Evolutionary conservation across 2,113 vertebrate species (phyloP), one percentile per base, ranked within the genome.

Genomic region (Micronycteris hirsuta): DNA sequence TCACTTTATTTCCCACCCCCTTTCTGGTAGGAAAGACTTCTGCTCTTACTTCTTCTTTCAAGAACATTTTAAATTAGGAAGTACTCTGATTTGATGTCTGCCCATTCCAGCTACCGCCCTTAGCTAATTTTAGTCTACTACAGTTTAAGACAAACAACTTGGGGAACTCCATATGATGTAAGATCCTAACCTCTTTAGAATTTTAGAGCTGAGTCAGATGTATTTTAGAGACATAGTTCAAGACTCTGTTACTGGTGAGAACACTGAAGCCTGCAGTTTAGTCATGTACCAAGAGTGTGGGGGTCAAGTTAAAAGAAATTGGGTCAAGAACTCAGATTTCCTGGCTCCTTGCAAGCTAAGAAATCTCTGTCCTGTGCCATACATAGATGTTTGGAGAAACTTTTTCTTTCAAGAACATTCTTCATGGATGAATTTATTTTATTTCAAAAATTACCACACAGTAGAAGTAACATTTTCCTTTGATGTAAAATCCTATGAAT

Each of bases 81-180:
- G 95, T 93, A 70, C 70, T 28, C 63, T 49, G 15, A 81, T 90
- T 83, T 95, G 47, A 74, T 93, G 76, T 93, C 84, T 88, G 65
- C 22, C 20, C 31, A 54, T 94, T 91, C 58, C 80, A 97, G 3
- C 89, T 61, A 52, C 38, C 4, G 74, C 65, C 16, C 22, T 91
- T 92, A 73, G 76, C 81, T 96, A 91, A 88, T 89, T 87, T 96
- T 95, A 90, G 65, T 89, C 61, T 89, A 7, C 41, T 76, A 43
- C 45, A 81, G 65, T 89, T 90, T 88, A 73, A 80, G 47, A 74
- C 36, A 89, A 87, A 94, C 63, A 95, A 74, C 6, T 67, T 70
- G 92, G 96, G 97, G 67, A 97, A 97, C 94, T 98, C 89, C 96
- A 88, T 56, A 20, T 97, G 58, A 70, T 94, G 87, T 83, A 95